Conservation (phyloP, 2,888 invertebrate genomes). For the Timandra comae region DNA sequence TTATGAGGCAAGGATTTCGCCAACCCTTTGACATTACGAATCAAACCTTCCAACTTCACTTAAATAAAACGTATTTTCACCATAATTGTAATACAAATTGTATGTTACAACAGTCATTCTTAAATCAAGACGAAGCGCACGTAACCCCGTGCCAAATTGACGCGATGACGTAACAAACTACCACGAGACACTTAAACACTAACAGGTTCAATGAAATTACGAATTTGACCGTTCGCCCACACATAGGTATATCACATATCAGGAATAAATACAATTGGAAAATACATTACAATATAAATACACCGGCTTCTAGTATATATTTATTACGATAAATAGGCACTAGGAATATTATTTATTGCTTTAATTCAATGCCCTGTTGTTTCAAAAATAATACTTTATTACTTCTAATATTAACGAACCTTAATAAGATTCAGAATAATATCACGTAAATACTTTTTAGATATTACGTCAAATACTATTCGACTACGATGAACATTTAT, state of each 20-base stretch:
- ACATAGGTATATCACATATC: slow-evolving; percentile 45
- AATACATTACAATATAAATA: slow-evolving; percentile 26
- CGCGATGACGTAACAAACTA: too few species aligned
- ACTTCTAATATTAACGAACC: slow-evolving; percentile 1
- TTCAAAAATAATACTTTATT: slow-evolving; percentile 24
- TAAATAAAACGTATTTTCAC: too few species aligned
- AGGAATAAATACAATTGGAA: slow-evolving; percentile 34
- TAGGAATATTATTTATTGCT: slow-evolving; percentile 36
- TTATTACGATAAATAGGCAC: slow-evolving; percentile 48
- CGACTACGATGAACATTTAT: slow-evolving; percentile 16
- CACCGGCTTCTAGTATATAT: slow-evolving; percentile 28
- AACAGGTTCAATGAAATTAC: neutral
- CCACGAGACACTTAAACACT: too few species aligned
- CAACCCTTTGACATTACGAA: too few species aligned
- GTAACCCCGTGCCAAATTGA: too few species aligned
- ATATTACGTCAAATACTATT: neutral
- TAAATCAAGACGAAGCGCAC: too few species aligned
- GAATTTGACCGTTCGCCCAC: slow-evolving; percentile 29
- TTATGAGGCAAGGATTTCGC: slow-evolving; percentile 70
- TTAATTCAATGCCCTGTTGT: slow-evolving; percentile 36
- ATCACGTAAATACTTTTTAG: slow-evolving; percentile 1
- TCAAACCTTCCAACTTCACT: too few species aligned
- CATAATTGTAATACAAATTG: too few species aligned
- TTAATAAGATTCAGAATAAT: slow-evolving; percentile 1
- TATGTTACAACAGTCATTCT: too few species aligned